A percentile compares a stretch with the other conserved stretches of the same genome.
These are phyloP conservation scores for Mormyrus lacerda DNA, from an alignment of 2,113 vertebrate genomes.

Conservation along the genomic window DNA sequence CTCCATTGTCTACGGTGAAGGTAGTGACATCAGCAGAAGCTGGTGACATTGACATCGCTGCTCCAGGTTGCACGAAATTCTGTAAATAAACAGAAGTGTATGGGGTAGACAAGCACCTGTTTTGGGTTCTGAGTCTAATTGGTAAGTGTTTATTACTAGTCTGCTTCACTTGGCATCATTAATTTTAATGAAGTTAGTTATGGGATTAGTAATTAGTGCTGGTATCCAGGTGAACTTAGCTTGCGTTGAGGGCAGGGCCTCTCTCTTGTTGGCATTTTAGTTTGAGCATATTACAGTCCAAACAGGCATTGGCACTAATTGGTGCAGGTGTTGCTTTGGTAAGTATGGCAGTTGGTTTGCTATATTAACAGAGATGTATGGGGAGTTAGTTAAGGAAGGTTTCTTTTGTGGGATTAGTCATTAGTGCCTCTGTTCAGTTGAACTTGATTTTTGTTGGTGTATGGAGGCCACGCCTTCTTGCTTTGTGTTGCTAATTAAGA, in stretches of 20 bases:
- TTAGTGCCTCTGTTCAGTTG: neutral
- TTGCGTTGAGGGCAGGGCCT: neutral
- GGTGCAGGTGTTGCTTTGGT: neutral
- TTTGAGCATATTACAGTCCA: neutral
- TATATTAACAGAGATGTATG: neutral
- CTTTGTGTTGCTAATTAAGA: neutral
- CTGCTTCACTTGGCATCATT: neutral
- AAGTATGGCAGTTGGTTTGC: neutral
- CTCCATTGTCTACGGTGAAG: neutral
- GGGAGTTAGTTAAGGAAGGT: neutral
- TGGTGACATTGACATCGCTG: neutral
- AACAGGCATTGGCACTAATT: neutral
- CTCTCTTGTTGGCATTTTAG: neutral
- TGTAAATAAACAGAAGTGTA: neutral
- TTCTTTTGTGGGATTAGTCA: neutral
- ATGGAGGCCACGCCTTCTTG: neutral
- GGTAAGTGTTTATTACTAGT: neutral
- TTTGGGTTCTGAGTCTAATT: neutral
- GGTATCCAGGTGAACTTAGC: neutral
- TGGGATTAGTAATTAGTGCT: too few relatives aligned
- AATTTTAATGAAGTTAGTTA: too few relatives aligned
- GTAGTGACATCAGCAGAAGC: neutral
- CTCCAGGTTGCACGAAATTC: neutral
- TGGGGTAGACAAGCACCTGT: neutral
- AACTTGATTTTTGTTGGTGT: neutral